Percentiles rank a stretch among this genome's conserved stretches.
Conservation (phyloP, 1,140 invertebrate genomes). For the Bombus balteatus region DNA sequence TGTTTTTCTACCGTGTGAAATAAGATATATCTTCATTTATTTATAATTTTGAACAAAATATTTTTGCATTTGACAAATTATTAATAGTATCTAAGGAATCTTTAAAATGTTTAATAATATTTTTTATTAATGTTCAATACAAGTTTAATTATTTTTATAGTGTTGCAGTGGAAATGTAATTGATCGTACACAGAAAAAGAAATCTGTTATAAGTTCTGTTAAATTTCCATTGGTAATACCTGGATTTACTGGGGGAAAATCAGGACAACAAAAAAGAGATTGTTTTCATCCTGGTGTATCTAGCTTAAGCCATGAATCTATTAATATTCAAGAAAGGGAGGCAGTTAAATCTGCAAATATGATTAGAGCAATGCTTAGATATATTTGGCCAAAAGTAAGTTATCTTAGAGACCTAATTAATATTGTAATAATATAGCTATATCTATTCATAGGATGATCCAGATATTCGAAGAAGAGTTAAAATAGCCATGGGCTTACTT, state of each 20-base stretch:
- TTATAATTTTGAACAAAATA: neutral
- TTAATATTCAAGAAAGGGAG: constrained; percentile 84
- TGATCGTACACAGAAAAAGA: constrained; percentile 78
- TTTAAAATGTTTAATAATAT: neutral
- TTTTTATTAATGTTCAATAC: constrained; percentile 13
- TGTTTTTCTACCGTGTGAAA: constrained; percentile 20
- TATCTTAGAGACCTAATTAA: constrained; percentile 31
- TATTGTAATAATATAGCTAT: constrained; percentile 22
- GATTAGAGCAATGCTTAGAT: constrained; percentile 92
- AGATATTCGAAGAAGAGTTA: constrained; percentile 91
- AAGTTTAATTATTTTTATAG: constrained; percentile 64
- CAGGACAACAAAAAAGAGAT: constrained; percentile 87
- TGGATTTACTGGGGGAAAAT: constrained; percentile 77
- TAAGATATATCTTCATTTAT: neutral
- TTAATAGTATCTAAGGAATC: neutral
- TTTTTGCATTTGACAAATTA: neutral
- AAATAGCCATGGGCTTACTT: constrained; percentile 91
- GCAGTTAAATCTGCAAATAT: constrained; percentile 90
- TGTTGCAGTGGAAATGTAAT: constrained; percentile 79
- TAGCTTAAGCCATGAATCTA: constrained; percentile 85
- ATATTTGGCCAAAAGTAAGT: constrained; percentile 97
- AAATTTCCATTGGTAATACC: constrained; percentile 73
- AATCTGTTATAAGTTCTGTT: constrained; percentile 74
- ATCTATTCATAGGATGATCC: constrained; percentile 87
- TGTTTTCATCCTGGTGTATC: constrained; percentile 96